Evolutionary conservation across 1,140 invertebrate genomes (phyloP).

Genomic region (Melanaphis sacchari): DNA sequence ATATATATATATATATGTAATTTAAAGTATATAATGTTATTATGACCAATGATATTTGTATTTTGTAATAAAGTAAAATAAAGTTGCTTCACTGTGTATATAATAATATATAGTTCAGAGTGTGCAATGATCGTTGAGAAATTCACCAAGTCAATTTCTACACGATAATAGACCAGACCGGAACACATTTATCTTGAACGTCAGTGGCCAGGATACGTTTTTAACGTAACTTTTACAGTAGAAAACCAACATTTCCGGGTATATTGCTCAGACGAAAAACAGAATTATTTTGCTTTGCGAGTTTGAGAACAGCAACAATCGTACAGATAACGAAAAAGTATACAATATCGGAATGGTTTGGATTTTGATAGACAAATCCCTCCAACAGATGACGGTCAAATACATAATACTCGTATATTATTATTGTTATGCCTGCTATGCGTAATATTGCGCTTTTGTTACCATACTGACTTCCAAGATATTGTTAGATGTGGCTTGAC

Average conservation of each 20-base stretch:
- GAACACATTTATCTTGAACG: conserved; percentile 30
- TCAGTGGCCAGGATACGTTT: conserved; percentile 5
- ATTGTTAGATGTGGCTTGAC: background rate
- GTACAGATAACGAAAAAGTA: background rate
- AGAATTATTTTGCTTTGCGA: background rate
- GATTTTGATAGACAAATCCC: background rate
- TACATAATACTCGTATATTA: background rate
- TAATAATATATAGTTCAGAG: background rate
- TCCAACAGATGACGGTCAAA: background rate
- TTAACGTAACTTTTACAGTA: background rate
- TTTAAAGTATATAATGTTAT: background rate
- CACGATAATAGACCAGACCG: background rate
- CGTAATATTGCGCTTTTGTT: background rate
- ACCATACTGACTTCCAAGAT: background rate
- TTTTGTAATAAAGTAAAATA: background rate
- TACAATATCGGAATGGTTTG: background rate
- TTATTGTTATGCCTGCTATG: background rate
- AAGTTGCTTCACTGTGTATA: background rate
- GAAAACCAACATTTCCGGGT: background rate
- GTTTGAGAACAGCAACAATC: background rate
- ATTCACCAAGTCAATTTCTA: background rate
- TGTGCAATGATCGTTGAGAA: conserved; percentile 21
- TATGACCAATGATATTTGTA: background rate
- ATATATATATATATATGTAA: too few relatives aligned
- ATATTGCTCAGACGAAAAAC: background rate